Evolutionary conservation across 2,888 invertebrate species (phyloP), one percentile per base, ranked within the genome.

Genomic region (Campoplex capitator): DNA sequence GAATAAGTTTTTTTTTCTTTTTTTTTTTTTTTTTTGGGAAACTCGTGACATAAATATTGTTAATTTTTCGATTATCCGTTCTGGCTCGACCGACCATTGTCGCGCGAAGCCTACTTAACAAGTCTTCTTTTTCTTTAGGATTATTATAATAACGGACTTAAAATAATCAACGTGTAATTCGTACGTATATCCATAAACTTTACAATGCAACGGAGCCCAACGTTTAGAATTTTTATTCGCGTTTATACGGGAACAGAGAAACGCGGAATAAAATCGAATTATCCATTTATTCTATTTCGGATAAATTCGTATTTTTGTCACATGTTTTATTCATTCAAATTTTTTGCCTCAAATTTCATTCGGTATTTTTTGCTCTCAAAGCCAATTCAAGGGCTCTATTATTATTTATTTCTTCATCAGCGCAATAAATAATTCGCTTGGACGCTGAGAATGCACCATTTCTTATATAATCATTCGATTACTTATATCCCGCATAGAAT

Each of bases 201-300:
- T 93, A 92, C 92, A 93, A 93, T 91, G 89, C 91, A 92, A 92
- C 92, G 91, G 92, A 92, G 91, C 90, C 90, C 91, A 91, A 92
- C 91, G 81, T 90, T 88, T 82, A 88, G 78, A 85, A 85, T 76
- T 77, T 23, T 42, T 85, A 23, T 42, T 86, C 84, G 85, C 87
- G 67, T 71, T 77, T 77, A 74, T 62, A 62, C 48, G 62, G 77
- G 83, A 88, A 23, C 23, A 23, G 73, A 82, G 73, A 85, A 82
- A 85, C 82, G 82, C 84, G 84, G 83, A 73, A 71, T 84, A 82
- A 79, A 85, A 83, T 86, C 84, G 74, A 88, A 81, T 81, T 51
- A 74, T 74, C 38, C 42, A 32, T 35, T 54, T 35, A 38, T 23
- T 54, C 62, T 18, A 56, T 62, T 62, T 16, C 62, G 62, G 16